A percentile compares a stretch with the other conserved stretches of the same genome.
Conservation (phyloP, 2,888 invertebrate genomes). For the Neria commutata region DNA sequence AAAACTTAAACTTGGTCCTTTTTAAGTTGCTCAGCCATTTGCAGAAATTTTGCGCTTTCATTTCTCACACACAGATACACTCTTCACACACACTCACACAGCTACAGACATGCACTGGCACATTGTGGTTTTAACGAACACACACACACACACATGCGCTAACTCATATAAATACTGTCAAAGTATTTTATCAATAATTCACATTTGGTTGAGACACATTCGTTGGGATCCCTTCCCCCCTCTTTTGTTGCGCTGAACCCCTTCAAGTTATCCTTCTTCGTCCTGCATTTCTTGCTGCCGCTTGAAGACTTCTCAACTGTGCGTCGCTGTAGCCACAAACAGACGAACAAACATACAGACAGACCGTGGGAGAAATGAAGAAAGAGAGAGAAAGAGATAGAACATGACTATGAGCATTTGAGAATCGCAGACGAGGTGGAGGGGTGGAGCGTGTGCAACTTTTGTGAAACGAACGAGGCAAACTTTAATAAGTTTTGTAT, state of each 20-base stretch:
- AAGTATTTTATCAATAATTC: constrained; percentile 4
- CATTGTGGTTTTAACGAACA: too few species aligned
- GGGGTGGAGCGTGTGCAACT: not conserved
- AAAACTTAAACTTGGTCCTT: not conserved
- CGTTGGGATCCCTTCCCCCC: too few species aligned
- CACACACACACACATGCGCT: not conserved
- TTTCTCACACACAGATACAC: not conserved
- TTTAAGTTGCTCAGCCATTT: not conserved
- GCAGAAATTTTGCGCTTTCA: not conserved
- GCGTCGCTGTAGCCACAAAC: too few species aligned
- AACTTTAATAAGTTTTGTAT: not conserved
- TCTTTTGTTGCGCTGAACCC: not conserved
- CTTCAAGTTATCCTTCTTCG: too few species aligned
- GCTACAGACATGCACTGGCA: not conserved
- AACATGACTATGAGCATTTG: too few species aligned
- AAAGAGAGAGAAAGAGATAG: too few species aligned
- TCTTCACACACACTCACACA: not conserved
- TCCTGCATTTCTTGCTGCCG: too few species aligned
- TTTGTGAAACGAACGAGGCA: too few species aligned
- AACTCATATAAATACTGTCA: not conserved
- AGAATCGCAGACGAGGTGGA: not conserved
- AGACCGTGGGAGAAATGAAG: too few species aligned
- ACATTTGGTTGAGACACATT: constrained; percentile 1
- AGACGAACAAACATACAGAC: too few species aligned
- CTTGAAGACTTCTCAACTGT: too few species aligned